These are phyloP conservation scores for Nymphalis polychloros DNA, from an alignment of 2,888 invertebrate genomes.

Conservation along the genomic window DNA sequence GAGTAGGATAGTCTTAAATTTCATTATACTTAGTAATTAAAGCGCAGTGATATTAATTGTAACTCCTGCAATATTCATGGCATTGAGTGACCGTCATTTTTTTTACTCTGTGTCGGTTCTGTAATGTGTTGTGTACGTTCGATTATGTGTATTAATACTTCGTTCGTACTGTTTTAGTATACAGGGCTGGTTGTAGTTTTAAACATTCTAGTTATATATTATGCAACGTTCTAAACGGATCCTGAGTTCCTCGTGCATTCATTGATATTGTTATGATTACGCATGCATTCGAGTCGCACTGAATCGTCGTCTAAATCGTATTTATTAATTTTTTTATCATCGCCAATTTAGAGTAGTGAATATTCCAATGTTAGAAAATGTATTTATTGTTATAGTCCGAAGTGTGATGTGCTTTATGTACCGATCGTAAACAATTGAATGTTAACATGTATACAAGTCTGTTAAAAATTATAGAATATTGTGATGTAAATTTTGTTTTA, in stretches of 20 bases:
- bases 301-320: conserved; percentile 62
- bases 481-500: conserved; percentile 54
- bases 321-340: conserved; percentile 40
- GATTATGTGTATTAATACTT: conserved; percentile 30
- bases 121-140: conserved; percentile 8
- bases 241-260: conserved; percentile 55
- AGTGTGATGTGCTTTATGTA: conserved; percentile 63
- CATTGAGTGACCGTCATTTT: conserved; percentile 3
- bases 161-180: conserved; percentile 31
- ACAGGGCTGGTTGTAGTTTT: conserved; percentile 40
- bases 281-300: conserved; percentile 68
- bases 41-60: conserved; percentile 71
- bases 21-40: conserved; percentile 49
- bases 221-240: conserved; percentile 40
- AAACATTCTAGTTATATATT: conserved; percentile 30
- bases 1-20: conserved; percentile 17
- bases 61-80: conserved; percentile 44
- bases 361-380: conserved; percentile 70
- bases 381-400: conserved; percentile 73
- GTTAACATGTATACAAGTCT: conserved; percentile 78
- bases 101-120: not conserved
- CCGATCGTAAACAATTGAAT: conserved; percentile 65
- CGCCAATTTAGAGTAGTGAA: conserved; percentile 50
- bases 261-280: conserved; percentile 46
- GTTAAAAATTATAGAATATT: conserved; percentile 73